Evolutionary conservation across 2,797 vertebrate species (phyloP).

Genomic region (Cossypha polioptera): DNA sequence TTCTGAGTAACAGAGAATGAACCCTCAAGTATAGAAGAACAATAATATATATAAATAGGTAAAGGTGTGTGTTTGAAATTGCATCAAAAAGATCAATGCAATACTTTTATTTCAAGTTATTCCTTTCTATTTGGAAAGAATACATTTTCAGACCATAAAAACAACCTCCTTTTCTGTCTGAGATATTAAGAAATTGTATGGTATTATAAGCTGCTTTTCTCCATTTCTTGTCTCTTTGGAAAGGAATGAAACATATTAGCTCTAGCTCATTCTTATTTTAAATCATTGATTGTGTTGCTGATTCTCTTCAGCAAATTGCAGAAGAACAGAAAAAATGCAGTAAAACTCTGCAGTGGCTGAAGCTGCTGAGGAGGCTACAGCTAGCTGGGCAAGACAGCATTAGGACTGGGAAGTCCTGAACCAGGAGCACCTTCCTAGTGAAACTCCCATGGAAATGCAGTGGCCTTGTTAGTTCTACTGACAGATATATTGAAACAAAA

Average conservation of each 20-base stretch:
- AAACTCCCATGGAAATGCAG: background rate
- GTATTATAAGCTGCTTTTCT: background rate
- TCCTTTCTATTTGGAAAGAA: background rate
- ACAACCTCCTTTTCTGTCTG: background rate
- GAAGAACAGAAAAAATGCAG: background rate
- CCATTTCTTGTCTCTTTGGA: background rate
- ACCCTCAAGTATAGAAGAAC: background rate
- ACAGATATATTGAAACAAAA: background rate
- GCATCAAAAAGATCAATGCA: background rate
- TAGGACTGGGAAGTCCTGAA: background rate
- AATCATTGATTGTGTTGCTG: background rate
- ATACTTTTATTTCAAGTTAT: background rate
- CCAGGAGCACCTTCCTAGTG: background rate
- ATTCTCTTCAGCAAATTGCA: background rate
- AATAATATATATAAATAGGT: background rate
- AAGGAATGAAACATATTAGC: background rate
- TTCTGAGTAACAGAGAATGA: background rate
- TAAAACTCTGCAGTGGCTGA: background rate
- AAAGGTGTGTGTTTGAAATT: background rate
- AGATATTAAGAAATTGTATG: background rate
- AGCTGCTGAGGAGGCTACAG: background rate
- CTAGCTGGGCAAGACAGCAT: background rate
- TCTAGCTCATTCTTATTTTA: background rate
- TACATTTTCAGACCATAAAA: background rate
- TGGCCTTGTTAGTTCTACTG: background rate